Conservation (phyloP, 2,888 invertebrate genomes). For the Parapristionchus giblindavisi region DNA sequence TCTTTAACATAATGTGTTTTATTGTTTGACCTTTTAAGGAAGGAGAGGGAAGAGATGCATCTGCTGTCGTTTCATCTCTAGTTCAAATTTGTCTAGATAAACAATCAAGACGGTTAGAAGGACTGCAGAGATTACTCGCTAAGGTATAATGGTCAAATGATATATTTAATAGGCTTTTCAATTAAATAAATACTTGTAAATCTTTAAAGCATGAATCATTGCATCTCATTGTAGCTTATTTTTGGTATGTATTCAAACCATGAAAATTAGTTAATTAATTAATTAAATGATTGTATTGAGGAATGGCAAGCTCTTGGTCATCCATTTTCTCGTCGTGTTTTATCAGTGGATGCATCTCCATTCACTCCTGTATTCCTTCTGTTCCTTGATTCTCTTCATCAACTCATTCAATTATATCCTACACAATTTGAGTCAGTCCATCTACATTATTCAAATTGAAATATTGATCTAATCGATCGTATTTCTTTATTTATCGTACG, state of each 20-base stretch:
- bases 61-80: conserved; percentile 83
- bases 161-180: background rate
- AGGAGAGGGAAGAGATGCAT: conserved; percentile 84
- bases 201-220: background rate
- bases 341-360: conserved; percentile 39
- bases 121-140: conserved; percentile 28
- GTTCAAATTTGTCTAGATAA: conserved; percentile 85
- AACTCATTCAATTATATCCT: conserved; percentile 86
- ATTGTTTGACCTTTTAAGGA: conserved; percentile 37
- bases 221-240: background rate
- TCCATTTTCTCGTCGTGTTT: conserved; percentile 54
- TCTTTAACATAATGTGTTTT: too few relatives aligned
- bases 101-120: conserved; percentile 41
- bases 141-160: conserved; percentile 3
- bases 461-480: background rate
- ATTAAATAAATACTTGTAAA: background rate
- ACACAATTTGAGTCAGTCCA: conserved; percentile 72
- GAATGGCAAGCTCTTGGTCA: conserved; percentile 79
- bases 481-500: too few relatives aligned
- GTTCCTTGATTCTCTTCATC: conserved; percentile 93
- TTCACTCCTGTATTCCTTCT: conserved; percentile 82
- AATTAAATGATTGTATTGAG: too few relatives aligned
- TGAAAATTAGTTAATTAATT: too few relatives aligned
- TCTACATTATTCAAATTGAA: background rate
- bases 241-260: too few relatives aligned